Base-by-base conservation (phyloP, 2,113 vertebrate genomes). In the Irena cyanogastra region DNA sequence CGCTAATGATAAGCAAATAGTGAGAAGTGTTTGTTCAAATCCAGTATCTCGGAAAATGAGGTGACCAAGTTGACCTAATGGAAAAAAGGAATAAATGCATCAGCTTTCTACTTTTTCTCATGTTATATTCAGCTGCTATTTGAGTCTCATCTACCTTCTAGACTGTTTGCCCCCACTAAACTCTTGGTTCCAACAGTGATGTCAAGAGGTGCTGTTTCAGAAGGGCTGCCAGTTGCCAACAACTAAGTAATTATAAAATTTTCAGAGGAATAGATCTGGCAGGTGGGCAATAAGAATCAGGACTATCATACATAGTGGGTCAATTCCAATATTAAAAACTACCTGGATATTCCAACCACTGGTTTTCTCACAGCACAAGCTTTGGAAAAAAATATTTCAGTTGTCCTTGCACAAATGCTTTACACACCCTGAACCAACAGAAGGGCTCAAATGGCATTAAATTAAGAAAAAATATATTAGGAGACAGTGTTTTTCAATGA, bases 51-150 rank as follows among this genome's bases (percentile, higher is more conserved):
- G 33, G 81, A 91, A 94, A 94, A 44, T 7, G 1, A 88, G 44
- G 44, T 56, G 41, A 72, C 9, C 2, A 81, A 66, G 22, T 4
- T 26, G 35, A 95, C 52, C 72, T 53, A 75, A 18, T 84, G 47
- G 61, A 33, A 74, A 91, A 83, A 83, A 85, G 42, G 16, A 70
- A 45, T 39, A 78, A 82, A 27, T 2, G 7, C n/a, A 86, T 83
- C 61, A 78, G n/a, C 72, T 60, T 86, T 88, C 68, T 66, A 61
- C 65, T 78, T 95, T 77, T 81, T 88, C 79, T 96, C 83, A 90
- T 92, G 79, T 94, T 93, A 63, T 41, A 88, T 86, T 94, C 81
- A 90, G 56, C 28, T 31, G 72, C 11, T 47, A 88, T 64, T 90
- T 71, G 79, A 95, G 69, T 71, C 75, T 63, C 54, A 37, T 22